Evolutionary conservation across 2,113 vertebrate genomes (phyloP), one percentile per base, ranked within the genome.

Genomic region (Cheirogaleus medius): DNA sequence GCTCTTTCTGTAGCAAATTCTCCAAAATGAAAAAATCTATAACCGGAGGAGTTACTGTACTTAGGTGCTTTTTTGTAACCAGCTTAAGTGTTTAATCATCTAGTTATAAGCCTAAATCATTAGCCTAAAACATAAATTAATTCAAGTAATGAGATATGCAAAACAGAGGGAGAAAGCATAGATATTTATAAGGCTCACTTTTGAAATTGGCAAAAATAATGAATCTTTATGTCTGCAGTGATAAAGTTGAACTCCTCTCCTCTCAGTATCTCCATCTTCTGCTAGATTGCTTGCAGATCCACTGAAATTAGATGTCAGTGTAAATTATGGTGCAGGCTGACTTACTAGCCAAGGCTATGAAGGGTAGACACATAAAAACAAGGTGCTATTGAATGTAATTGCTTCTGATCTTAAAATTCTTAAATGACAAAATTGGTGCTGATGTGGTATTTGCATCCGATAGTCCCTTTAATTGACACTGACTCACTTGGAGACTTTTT

Each of bases 221-320:
- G 98, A 99, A 98, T 98, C 98, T 98, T 98, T 97, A 98, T 90
- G 93, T 98, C 98, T 98, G 95, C 63, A 11, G 91, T 99, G 98
- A 99, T 99, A 98, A 98, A 98, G 98, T 98, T 98, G 98, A 98
- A 96, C 93, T 98, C 98, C 97, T 98, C 98, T 98, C 96, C 97
- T 97, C 96, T 97, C 98, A 82, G 98, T 98, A 98, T 98, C 99
- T 99, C 98, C 98, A 98, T 99, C 98, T 98, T 98, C 98, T 97
- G 98, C 97, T 98, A 99, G 99, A 99, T 99, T 99, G 98, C 98
- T 98, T 98, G 99, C 98, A 99, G 99, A 98, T 99, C 98, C 98
- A 96, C 99, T 98, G 99, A 99, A 99, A 99, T 99, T 99, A 99
- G 99, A 99, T 99, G 99, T 99, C 99, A 99, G 98, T 98, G 99